Evolutionary conservation across 1,140 invertebrate species (phyloP), one percentile per base, ranked within the genome.

Genomic region (Dermatophagoides farinae): DNA sequence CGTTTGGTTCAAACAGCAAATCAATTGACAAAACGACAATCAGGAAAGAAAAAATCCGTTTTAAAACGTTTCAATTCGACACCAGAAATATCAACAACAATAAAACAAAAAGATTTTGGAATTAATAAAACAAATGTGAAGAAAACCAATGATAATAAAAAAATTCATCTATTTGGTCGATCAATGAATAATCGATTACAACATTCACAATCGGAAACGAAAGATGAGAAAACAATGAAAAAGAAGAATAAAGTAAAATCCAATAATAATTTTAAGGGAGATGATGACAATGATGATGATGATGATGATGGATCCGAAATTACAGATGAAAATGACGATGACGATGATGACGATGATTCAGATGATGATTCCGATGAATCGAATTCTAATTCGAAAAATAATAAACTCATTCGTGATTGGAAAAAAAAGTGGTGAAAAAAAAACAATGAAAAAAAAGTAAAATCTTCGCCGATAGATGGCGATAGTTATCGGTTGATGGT

Each of bases 41-140:
- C 9, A 9, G 22, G 9, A 9, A n/a, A 14, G 4, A 55, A 25
- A 39, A 14, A 55, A 44, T 55, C 53, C 1, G 25, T 23, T n/a
- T 44, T 55, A 23, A 39, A 23, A 55, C 53, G 53, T 25, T 55
- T 55, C 53, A 55, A 55, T 44, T 55, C 53, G 5, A 55, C 53
- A 39, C 53, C 53, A 1, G 53, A 55, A 44, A 55, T 55, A 43
- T 43, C 41, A 10, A 18, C 4, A 43, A 43, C n/a, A 43, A 5
- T 10, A 18, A 4, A 16, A 43, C 1, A 16, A 43, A 10, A 43
- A 43, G 2, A 2, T 18, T 43, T 16, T 18, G n/a, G 11, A 43
- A 43, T 14, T 4, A 43, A 43, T 4, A 44, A 1, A 20, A 44
- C 14, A 44, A 44, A 1, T 2, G 43, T 5, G 10, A 44, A 44